Base-by-base conservation (phyloP, 2,888 invertebrate species). In the Plagodis pulveraria region DNA sequence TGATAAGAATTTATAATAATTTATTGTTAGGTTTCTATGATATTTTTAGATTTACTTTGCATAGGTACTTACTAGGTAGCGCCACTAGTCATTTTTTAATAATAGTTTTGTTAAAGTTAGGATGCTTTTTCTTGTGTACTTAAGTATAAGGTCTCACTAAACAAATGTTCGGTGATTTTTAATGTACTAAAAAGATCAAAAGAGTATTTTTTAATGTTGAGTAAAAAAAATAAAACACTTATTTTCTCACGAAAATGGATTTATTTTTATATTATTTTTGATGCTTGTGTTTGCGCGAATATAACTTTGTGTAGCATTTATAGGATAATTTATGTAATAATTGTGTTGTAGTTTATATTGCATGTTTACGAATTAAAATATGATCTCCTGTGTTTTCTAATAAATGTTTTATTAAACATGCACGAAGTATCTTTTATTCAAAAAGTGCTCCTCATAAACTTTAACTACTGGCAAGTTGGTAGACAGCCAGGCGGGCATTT, bases 371-470 rank as follows among this genome's bases (percentile, higher is more conserved):
- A 56, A 41, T 33, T 53, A 47, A 56, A 50, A 44, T 59, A 53
- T 65, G 75, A 78, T 81, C 72, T 74, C 70, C 79, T 83, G 82
- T 84, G 83, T 83, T 83, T 84, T 77, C 64, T 78, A 80, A 77
- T 84, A 84, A 81, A 86, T 81, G 80, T 81, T 83, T 83, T 80
- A 79, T 73, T 77, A 76, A 68, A 73, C 66, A 64, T 62, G 10
- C 47, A 33, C 40, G 6, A 22, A 40, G 6, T 11, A 22, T 50
- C n/a, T 36, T 46, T 62, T n/a, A 41, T 8, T 33, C n/a, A n/a
- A n/a, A 5, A 49, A 36, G 43, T 42, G 34, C 9, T 9, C 38
- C 0, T 38, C 38, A n/a, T n/a, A n/a, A n/a, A n/a, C n/a, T n/a
- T n/a, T n/a, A n/a, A n/a, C n/a, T n/a, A n/a, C n/a, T n/a, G n/a